Base-by-base conservation (phyloP, 2,888 invertebrate species). In the Melolontha melolontha region DNA sequence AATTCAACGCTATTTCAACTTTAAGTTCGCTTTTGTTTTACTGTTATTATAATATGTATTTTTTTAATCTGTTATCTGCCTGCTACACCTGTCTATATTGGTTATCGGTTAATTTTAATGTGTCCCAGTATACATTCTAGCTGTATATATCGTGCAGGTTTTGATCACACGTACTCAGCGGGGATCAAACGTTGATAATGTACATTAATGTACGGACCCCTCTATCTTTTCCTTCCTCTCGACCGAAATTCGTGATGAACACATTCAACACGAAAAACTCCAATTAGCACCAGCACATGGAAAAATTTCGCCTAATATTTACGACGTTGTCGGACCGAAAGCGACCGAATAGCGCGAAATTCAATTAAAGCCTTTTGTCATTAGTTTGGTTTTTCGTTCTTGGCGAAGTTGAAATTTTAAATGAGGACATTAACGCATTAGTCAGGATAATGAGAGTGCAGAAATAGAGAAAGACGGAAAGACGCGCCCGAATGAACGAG, bases 361-460 rank as follows among this genome's bases (percentile, higher is more conserved):
- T 57, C 57, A 57, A 57, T 57, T 57, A 57, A 42, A 57, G 27
- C 57, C 57, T 57, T 57, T 22, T 42, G 57, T 27, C 41, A 42
- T 57, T 57, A 57, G 42, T 57, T 42, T 27, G 42, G 42, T 27
- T 57, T 57, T 57, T 57, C 42, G 42, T 57, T 42, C 42, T 42
- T 27, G 42, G 57, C 57, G 57, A 57, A 42, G 57, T 57, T 57
- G 57, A 57, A 57, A 57, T 57, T 42, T 57, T 57, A 42, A 42
- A 42, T 42, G 42, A n/a, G 47, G 29, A 59, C 55, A 59, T 59
- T 66, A 66, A 41, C 50, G 57, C 55, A 57, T 49, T 66, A 66
- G 59, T 57, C 66, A 50, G 66, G 40, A 59, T 66, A 66, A 66
- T 66, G 57, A 57, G 49, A 27, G 47, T 29, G 42, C 44, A 42